phyloP scores from a whole-genome alignment of 2,113 vertebrate genomes.

The Ornithorhynchus anatinus region DNA sequence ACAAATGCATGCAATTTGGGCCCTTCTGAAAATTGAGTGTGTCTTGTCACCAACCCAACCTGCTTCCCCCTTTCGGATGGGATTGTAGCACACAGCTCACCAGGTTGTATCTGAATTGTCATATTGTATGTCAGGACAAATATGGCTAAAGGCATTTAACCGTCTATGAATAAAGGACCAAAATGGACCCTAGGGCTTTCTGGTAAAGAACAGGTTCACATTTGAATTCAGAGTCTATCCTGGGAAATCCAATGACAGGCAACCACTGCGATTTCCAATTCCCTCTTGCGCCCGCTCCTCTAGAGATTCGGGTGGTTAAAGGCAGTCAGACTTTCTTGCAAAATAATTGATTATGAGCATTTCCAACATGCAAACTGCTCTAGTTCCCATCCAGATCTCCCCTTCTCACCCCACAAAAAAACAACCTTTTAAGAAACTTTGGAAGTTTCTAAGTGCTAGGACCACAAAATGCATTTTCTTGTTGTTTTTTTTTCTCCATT shows the following conservation, averaged over 20 bases:
- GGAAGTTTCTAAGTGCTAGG: neutral
- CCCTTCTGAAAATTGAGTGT: slow-evolving; percentile 20
- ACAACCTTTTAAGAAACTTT: slow-evolving; percentile 18
- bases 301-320: slow-evolving; percentile 17
- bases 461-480: neutral
- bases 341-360: slow-evolving; percentile 19
- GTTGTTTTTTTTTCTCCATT: no score
- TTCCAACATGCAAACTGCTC: slow-evolving; percentile 26
- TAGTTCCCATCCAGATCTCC: slow-evolving; percentile 27
- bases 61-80: slow-evolving; percentile 24
- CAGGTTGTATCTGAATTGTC: slow-evolving; percentile 38
- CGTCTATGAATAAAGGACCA: slow-evolving; percentile 33
- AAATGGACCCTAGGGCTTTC: slow-evolving; percentile 26
- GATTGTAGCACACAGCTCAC: neutral
- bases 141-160: slow-evolving; percentile 15
- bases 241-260: slow-evolving; percentile 8
- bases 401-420: neutral
- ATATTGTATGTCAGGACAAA: slow-evolving; percentile 11
- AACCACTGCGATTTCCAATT: slow-evolving; percentile 23
- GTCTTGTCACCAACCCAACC: neutral
- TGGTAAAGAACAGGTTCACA: slow-evolving; percentile 22
- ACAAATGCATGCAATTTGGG: slow-evolving; percentile 4
- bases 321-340: slow-evolving; percentile 26
- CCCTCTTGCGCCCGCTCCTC: slow-evolving; percentile 14
- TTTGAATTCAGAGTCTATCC: slow-evolving; percentile 16